A percentile compares a stretch with the other conserved stretches of the same genome.
phyloP scores from a whole-genome alignment of 2,888 invertebrate genomes.

The Erebia ligea region DNA sequence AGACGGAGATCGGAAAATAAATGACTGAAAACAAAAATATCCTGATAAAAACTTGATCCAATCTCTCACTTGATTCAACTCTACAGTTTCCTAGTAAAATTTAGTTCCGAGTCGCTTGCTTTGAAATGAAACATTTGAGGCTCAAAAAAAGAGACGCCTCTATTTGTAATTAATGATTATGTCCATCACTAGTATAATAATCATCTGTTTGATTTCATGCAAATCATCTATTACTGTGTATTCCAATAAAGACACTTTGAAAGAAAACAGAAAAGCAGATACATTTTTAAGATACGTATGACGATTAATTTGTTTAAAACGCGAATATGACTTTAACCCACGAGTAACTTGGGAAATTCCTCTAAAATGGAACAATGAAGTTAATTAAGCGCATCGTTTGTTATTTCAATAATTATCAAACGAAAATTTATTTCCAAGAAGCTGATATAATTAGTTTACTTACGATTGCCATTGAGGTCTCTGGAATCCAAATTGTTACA shows the following conservation, averaged over 20 bases:
- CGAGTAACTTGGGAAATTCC: neutral
- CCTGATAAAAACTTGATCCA: too few species aligned
- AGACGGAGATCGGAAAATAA: too few species aligned
- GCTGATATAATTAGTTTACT: slow-evolving; percentile 50
- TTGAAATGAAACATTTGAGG: neutral
- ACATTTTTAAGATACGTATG: too few species aligned
- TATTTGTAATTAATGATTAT: too few species aligned
- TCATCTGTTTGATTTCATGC: neutral
- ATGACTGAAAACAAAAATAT: too few species aligned
- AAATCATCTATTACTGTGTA: neutral
- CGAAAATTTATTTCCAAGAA: neutral
- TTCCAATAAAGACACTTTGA: neutral
- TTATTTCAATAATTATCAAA: neutral
- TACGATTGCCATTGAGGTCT: slow-evolving; percentile 70
- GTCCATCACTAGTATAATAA: neutral
- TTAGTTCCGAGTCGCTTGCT: neutral
- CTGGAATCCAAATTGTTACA: slow-evolving; percentile 64
- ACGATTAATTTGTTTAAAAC: neutral
- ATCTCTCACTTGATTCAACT: too few species aligned
- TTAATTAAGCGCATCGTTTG: neutral
- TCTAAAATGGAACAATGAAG: slow-evolving; percentile 4
- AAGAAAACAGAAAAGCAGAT: neutral
- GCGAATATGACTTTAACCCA: neutral
- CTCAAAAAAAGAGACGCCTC: too few species aligned
- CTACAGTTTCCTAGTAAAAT: neutral